These are phyloP conservation scores for Astyanax mexicanus DNA, from an alignment of 2,797 vertebrate species.

Conservation along the genomic window DNA sequence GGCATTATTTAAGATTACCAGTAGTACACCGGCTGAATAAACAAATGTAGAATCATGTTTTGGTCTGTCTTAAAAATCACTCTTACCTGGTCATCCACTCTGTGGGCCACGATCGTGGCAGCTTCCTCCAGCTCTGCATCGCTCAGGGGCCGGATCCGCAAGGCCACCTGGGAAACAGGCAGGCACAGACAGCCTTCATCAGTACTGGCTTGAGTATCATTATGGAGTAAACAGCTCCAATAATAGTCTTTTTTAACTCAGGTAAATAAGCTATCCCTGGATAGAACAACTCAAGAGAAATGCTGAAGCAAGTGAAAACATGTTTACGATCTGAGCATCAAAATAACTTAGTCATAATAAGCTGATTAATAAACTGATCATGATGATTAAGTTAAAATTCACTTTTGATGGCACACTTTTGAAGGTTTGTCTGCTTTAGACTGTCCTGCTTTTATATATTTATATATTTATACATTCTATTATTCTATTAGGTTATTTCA, in stretches of 20 bases:
- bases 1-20: background rate
- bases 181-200: constrained; percentile 2
- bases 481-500: background rate
- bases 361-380: background rate
- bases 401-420: background rate
- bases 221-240: background rate
- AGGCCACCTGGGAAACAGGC: constrained; percentile 81
- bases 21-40: background rate
- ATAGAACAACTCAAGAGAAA: background rate
- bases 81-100: constrained; percentile 90
- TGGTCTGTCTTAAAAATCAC: background rate
- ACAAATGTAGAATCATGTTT: background rate
- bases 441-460: background rate
- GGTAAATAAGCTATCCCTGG: background rate
- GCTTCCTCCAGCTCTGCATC: constrained; percentile 86
- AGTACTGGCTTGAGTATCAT: background rate
- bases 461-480: too few relatives aligned
- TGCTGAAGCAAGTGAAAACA: background rate
- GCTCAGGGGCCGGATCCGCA: constrained; percentile 90
- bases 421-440: background rate
- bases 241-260: background rate
- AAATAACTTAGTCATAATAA: background rate
- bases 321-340: background rate
- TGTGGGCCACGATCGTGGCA: constrained; percentile 86
- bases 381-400: background rate